Evolutionary conservation across 2,113 vertebrate genomes (phyloP).

Genomic region (Lathamus discolor): DNA sequence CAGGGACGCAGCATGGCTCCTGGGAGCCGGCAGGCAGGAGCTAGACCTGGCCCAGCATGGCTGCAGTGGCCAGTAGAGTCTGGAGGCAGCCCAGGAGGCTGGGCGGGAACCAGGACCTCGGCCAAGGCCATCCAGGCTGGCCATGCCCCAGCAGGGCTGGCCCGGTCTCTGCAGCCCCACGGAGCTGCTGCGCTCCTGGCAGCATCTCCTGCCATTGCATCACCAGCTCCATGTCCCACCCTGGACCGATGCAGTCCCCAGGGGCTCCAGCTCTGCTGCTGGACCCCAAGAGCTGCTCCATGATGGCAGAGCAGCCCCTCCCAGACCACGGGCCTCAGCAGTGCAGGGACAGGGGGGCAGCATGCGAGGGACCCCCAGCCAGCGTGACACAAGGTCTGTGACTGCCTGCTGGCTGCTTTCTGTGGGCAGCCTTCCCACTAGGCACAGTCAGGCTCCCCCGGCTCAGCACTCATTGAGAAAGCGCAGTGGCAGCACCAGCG

Average conservation of each 20-base stretch:
- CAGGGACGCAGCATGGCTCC: neutral
- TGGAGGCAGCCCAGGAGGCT: neutral
- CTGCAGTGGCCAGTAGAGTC: neutral
- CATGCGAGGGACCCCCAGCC: fast-evolving
- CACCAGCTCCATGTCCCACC: neutral
- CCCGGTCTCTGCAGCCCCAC: fast-evolving
- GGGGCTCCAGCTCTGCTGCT: neutral
- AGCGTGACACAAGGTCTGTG: neutral
- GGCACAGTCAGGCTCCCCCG: neutral
- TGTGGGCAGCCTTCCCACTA: fast-evolving
- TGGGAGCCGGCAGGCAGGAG: fast-evolving
- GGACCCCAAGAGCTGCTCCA: fast-evolving
- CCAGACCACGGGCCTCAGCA: fast-evolving
- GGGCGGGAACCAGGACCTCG: fast-evolving
- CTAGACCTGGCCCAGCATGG: neutral
- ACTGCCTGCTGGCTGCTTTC: neutral
- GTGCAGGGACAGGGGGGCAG: fast-evolving
- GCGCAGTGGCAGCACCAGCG: fast-evolving
- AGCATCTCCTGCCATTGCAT: neutral
- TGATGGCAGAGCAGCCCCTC: fast-evolving
- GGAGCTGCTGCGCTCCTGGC: neutral
- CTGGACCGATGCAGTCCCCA: fast-evolving
- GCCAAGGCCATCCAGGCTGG: neutral
- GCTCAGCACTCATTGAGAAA: fast-evolving
- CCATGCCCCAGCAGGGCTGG: neutral